A percentile compares a stretch with the other conserved stretches of the same genome.
phyloP scores from a whole-genome alignment of 2,888 invertebrate genomes.

The Agrilus cyanescens region DNA sequence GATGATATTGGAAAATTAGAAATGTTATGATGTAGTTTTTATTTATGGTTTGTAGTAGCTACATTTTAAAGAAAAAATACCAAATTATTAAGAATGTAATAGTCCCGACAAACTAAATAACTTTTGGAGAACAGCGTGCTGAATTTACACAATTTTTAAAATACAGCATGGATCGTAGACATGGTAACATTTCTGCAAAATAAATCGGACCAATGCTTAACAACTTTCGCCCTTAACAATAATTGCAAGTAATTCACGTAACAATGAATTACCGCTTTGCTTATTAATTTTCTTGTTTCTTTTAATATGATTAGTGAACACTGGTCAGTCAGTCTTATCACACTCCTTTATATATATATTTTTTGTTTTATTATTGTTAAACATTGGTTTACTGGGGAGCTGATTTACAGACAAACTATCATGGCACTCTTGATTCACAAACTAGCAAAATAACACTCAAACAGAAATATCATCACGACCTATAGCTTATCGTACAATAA shows the following conservation, averaged over 20 bases:
- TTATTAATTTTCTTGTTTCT: constrained; percentile 11
- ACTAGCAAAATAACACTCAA: constrained; percentile 27
- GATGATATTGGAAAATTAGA: too few relatives aligned
- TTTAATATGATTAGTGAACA: constrained; percentile 11
- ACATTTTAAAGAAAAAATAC: too few relatives aligned
- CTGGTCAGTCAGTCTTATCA: constrained; percentile 18
- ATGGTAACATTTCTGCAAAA: constrained; percentile 29
- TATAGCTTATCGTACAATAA: too few relatives aligned
- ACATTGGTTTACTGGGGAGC: constrained; percentile 26
- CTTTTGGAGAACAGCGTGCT: constrained; percentile 18
- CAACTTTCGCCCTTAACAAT: constrained; percentile 19
- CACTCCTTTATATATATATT: constrained; percentile 20
- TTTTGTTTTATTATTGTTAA: constrained; percentile 24
- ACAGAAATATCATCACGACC: constrained; percentile 14
- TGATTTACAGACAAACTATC: constrained; percentile 30
- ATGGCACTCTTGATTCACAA: constrained; percentile 30
- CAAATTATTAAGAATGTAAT: too few relatives aligned
- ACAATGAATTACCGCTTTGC: constrained; percentile 3
- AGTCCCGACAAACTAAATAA: constrained; percentile 8
- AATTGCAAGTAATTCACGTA: constrained; percentile 5
- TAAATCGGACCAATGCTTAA: constrained; percentile 26
- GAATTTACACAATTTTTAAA: constrained; percentile 11
- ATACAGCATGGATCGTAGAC: constrained; percentile 23
- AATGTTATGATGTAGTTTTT: too few relatives aligned
- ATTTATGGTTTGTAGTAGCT: too few relatives aligned